Evolutionary conservation across 2,888 invertebrate genomes (phyloP).

Genomic region (Drosophila quinaria): DNA sequence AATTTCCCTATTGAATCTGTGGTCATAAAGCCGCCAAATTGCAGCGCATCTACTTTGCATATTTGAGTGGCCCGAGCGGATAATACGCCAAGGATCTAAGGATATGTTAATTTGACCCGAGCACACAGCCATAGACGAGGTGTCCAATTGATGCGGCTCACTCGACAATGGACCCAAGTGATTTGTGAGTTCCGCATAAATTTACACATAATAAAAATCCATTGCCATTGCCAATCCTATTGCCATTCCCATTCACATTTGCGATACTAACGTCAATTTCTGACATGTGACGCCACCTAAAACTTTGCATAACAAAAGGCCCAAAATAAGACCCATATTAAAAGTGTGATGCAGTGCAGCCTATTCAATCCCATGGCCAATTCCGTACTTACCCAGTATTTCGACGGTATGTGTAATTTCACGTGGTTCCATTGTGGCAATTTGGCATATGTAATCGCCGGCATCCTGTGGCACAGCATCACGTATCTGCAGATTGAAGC

Average conservation of each 20-base stretch:
- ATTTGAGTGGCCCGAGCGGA: slow-evolving; percentile 73
- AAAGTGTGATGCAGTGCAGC: background rate
- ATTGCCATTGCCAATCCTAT: slow-evolving; percentile 36
- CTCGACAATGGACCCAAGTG: slow-evolving; percentile 77
- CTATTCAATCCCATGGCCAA: background rate
- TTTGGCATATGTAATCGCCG: slow-evolving; percentile 90
- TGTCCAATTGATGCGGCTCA: slow-evolving; percentile 70
- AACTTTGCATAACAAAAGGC: slow-evolving; percentile 75
- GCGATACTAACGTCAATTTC: slow-evolving; percentile 5
- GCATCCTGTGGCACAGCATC: slow-evolving; percentile 89
- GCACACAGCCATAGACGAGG: slow-evolving; percentile 49
- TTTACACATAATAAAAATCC: slow-evolving; percentile 63
- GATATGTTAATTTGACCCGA: slow-evolving; percentile 75
- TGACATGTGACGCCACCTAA: slow-evolving; percentile 30
- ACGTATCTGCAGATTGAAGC: slow-evolving; percentile 89
- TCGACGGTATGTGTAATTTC: slow-evolving; percentile 90
- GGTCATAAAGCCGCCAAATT: slow-evolving; percentile 79
- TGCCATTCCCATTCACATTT: slow-evolving; percentile 32
- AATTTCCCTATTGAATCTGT: slow-evolving; percentile 75
- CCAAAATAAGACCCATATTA: background rate
- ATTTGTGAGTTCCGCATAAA: slow-evolving; percentile 73
- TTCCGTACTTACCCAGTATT: slow-evolving; percentile 88
- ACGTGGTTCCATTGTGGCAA: slow-evolving; percentile 88
- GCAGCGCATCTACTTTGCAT: slow-evolving; percentile 78
- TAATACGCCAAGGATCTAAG: slow-evolving; percentile 67